A percentile compares a stretch with the other conserved stretches of the same genome.
phyloP scores from a whole-genome alignment of 2,113 vertebrate species.

The Pterocles gutturalis region DNA sequence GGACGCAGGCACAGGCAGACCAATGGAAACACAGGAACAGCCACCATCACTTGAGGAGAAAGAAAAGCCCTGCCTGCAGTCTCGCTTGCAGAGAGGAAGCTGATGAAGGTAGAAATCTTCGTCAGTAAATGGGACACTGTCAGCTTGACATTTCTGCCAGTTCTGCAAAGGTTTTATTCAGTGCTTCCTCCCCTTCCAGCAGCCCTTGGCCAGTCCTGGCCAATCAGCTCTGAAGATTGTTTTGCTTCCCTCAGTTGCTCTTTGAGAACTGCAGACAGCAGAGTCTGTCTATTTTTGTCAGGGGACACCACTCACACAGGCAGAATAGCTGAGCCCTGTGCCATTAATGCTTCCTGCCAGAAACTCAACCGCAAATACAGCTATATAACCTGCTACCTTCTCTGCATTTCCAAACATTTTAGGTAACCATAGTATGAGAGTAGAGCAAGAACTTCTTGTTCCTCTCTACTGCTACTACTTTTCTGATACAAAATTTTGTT shows the following conservation, averaged over 20 bases:
- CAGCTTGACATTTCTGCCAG: background rate
- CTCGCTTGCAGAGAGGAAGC: conserved; percentile 46
- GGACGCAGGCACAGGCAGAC: conserved; percentile 51
- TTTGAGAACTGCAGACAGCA: background rate
- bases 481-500: background rate
- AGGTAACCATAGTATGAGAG: background rate
- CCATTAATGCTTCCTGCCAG: background rate
- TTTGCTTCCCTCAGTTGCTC: conserved; percentile 5
- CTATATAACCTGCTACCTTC: background rate
- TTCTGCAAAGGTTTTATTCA: conserved; percentile 1
- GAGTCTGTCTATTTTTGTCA: conserved; percentile 17
- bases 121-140: background rate
- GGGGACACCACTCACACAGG: background rate
- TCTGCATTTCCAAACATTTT: background rate
- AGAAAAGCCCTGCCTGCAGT: conserved; percentile 31
- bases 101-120: background rate
- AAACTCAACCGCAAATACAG: background rate
- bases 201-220: background rate
- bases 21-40: conserved; percentile 42
- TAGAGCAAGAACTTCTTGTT: background rate
- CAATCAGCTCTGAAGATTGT: background rate
- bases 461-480: background rate
- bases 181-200: background rate
- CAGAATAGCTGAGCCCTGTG: background rate
- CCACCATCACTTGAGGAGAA: conserved; percentile 6